Conservation (phyloP, 2,113 vertebrate genomes). For the Myocastor coypus region DNA sequence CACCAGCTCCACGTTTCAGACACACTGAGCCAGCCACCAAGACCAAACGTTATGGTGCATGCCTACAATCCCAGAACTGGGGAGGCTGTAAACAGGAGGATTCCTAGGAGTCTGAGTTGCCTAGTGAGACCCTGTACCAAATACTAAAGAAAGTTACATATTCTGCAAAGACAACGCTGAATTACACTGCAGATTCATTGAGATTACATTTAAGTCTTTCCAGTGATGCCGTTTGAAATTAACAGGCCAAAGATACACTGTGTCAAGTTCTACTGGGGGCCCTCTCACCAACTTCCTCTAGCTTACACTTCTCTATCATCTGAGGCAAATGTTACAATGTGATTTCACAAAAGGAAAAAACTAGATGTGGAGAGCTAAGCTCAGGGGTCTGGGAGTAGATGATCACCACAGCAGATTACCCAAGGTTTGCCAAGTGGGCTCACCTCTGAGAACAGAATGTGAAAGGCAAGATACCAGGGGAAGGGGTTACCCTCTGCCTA, state of each 20-base stretch:
- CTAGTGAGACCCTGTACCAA: no score
- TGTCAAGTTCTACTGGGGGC: neutral
- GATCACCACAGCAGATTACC: neutral
- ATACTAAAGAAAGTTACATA: neutral
- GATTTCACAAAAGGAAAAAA: slow-evolving; percentile 12
- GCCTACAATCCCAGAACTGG: no score
- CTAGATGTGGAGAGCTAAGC: neutral
- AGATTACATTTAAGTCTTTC: neutral
- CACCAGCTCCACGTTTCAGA: no score
- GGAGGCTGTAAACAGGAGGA: no score
- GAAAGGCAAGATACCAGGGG: neutral
- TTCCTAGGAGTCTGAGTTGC: no score
- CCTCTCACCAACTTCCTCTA: neutral
- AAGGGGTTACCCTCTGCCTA: neutral
- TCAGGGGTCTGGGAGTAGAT: neutral
- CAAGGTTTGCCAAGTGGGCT: no score
- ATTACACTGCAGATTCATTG: neutral
- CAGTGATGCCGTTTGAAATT: neutral
- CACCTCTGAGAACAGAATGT: neutral
- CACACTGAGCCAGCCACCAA: no score
- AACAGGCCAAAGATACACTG: neutral
- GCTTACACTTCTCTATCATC: neutral
- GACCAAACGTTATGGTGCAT: no score
- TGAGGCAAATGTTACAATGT: neutral
- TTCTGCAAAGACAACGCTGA: neutral